These are phyloP conservation scores for Caenorhabditis sp. DNA, from an alignment of 2,888 invertebrate species.

Conservation along the genomic window DNA sequence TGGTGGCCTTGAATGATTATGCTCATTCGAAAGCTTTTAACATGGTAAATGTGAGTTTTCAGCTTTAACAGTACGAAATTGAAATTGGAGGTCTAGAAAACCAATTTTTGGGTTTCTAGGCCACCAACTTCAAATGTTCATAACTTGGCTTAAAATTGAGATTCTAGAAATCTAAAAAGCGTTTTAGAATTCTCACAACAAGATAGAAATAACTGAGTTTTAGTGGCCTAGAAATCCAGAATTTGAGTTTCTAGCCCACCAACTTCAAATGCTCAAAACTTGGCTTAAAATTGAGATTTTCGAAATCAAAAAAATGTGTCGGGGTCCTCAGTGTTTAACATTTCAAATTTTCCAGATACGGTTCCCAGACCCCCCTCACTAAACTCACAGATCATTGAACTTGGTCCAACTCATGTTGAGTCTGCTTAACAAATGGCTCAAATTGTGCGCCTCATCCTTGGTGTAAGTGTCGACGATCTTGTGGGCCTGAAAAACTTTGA, in stretches of 20 bases:
- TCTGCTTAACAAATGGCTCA: slow-evolving; percentile 79
- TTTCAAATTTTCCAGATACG: no score
- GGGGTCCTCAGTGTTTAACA: neutral
- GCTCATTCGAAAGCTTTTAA: no score
- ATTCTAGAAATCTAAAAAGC: neutral
- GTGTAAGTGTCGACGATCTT: slow-evolving; percentile 73
- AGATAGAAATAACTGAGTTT: neutral
- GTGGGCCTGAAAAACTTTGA: slow-evolving; percentile 56
- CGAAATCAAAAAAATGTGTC: neutral
- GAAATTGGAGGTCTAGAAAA: neutral
- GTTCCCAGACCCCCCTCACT: neutral
- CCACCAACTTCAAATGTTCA: neutral
- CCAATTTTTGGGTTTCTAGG: neutral
- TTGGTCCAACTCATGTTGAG: slow-evolving; percentile 83
- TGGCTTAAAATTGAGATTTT: neutral
- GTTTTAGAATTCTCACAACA: no score
- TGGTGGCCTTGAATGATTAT: no score
- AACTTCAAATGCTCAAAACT: neutral
- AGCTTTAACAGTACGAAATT: no score
- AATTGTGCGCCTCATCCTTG: slow-evolving; percentile 82
- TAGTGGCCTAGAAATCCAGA: neutral
- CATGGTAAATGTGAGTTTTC: no score
- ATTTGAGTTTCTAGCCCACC: neutral
- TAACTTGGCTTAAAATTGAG: neutral
- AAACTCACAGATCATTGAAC: slow-evolving; percentile 82